Evolutionary conservation across 35 echinoderm and acorn worm species (phyloP), one percentile per base, ranked within the genome.

Genomic region (Ophiothrix spiculata): DNA sequence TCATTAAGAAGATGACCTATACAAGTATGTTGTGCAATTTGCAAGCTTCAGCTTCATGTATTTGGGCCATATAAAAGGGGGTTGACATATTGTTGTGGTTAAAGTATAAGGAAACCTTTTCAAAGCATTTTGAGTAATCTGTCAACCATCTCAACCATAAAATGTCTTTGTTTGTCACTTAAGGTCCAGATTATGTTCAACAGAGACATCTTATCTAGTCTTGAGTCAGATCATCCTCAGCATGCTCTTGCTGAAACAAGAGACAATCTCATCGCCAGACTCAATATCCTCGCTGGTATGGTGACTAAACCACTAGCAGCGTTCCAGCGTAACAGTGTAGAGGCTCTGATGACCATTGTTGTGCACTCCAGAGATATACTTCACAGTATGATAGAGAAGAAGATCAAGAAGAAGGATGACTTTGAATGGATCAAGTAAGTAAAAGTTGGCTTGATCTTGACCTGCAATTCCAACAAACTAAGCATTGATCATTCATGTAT

Each of bases 181-280:
- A 54, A 98, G 95, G 95, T 94, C 33, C 95, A 98, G 83, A 98
- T 98, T 28, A 98, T 98, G 95, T 98, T 91, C 84, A 98, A 98
- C 45, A 77, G 95, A 69, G 92, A 94, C 32, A 92, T 98, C 17
- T 39, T 80, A 31, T 81, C 95, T 0, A 90, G 91, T n/a, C 77
- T 98, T 28, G 92, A 90, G 41, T 81, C 85, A 17, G 29, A 42
- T 19, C 49, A 91, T 12, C 81, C 92, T 0, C 76, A 82, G 13
- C 37, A 77, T 25, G 77, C 64, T 60, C 84, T 98, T 34, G 39
- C 86, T 17, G 64, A 89, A 32, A 87, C 95, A 36, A 73, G 91
- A 23, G 89, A 91, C 79, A 79, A 90, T 4, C 92, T 98, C 76
- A 77, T 98, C 8, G 76, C 36, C 17, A 80, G 92, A 17, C 92